Conservation (phyloP, 2,113 vertebrate species). For the Ptilorrhoa leucosticta region DNA sequence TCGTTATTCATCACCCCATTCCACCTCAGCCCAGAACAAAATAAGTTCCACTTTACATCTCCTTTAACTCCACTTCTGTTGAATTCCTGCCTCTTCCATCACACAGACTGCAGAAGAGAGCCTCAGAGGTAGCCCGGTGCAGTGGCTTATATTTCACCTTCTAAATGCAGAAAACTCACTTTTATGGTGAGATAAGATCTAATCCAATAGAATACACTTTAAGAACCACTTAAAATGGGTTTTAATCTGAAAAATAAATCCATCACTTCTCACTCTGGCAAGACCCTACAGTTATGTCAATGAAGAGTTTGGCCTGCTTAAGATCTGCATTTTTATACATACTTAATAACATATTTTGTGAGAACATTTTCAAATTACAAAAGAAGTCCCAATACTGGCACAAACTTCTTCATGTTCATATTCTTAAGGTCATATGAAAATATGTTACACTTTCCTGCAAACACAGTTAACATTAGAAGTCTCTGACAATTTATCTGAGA, state of each 20-base stretch:
- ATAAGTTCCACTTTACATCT: neutral
- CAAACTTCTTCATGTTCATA: neutral
- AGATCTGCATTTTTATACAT: neutral
- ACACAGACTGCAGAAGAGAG: rapidly evolving
- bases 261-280: neutral
- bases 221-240: neutral
- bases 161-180: neutral
- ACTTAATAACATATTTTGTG: constrained; percentile 31
- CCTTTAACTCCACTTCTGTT: neutral
- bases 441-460: neutral
- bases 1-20: neutral
- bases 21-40: neutral
- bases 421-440: constrained; percentile 16
- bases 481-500: constrained; percentile 23
- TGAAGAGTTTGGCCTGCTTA: neutral
- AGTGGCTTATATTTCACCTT: neutral
- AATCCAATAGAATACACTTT: neutral
- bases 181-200: neutral
- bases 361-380: constrained; percentile 17
- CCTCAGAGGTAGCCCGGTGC: neutral
- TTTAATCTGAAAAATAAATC: constrained; percentile 9
- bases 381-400: neutral
- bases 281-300: neutral
- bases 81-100: neutral
- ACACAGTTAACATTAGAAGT: neutral